phyloP scores from a whole-genome alignment of 2,888 invertebrate genomes.

The Ommatoiulus sabulosus region DNA sequence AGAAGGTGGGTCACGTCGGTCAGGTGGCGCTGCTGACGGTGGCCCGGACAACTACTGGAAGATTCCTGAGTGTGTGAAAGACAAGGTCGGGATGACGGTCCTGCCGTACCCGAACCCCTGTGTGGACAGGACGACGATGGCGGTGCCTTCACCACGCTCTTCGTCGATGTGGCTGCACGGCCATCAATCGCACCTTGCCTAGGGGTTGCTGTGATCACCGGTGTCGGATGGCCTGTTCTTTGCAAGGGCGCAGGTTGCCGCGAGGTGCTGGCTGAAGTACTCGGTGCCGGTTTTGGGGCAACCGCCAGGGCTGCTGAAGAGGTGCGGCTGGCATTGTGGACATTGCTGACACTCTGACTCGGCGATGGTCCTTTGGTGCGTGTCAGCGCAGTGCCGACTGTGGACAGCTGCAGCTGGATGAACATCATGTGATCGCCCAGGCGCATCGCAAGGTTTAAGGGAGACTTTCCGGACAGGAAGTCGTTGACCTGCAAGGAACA shows the following conservation, averaged over 20 bases:
- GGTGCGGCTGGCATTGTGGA: conserved; percentile 58
- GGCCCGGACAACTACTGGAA: conserved; percentile 65
- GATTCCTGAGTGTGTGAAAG: conserved; percentile 42
- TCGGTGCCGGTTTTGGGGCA: conserved; percentile 60
- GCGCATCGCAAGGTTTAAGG: conserved; percentile 93
- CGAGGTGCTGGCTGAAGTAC: conserved; percentile 59
- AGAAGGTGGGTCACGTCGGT: conserved; percentile 68
- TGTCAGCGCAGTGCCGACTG: conserved; percentile 72
- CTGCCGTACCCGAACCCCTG: conserved; percentile 50
- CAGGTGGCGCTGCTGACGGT: conserved; percentile 67
- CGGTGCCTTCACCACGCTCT: conserved; percentile 64
- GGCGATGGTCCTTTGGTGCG: conserved; percentile 61
- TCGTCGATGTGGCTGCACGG: conserved; percentile 63
- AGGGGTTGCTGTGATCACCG: conserved; percentile 59
- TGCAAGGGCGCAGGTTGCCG: background rate
- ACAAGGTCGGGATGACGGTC: conserved; percentile 16
- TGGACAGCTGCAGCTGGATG: conserved; percentile 92
- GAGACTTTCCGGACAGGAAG: conserved; percentile 93
- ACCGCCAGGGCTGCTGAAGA: conserved; percentile 28
- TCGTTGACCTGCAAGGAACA: conserved; percentile 80
- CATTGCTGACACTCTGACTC: conserved; percentile 60
- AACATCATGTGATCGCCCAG: conserved; percentile 98
- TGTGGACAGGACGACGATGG: conserved; percentile 62
- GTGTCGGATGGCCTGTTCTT: background rate
- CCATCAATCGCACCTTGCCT: conserved; percentile 59